Evolutionary conservation across 2,888 invertebrate species (phyloP), one percentile per base, ranked within the genome.

Genomic region (Leucoma salicis): DNA sequence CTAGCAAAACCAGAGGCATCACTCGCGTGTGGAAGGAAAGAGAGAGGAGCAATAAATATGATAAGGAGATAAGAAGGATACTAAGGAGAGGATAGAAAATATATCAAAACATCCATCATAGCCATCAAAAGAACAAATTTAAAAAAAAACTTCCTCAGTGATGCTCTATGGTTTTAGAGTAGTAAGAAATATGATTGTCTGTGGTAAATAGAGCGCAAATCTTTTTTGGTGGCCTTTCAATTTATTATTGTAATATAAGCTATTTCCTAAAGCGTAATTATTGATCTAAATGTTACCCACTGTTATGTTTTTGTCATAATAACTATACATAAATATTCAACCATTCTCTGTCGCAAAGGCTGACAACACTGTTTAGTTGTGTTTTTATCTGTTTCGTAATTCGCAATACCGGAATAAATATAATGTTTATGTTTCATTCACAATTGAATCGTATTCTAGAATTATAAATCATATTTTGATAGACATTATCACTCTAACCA

Each of bases 191-290:
- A 5, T 8, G 27, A 36, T 48, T 48, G 36, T 46, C 29, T 42
- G 13, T 5, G 28, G 4, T 11, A 48, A 52, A 49, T 48, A 33
- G 48, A 43, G 46, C 52, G 43, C 13, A 25, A 43, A 39, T 14
- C 16, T 15, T 32, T 29, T 29, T 29, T 29, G 38, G 12, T 35
- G 47, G 33, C 21, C 27, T 12, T 29, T 16, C 12, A 10, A 29
- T 48, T 34, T n/a, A n/a, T n/a, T n/a, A n/a, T n/a, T n/a, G n/a
- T n/a, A n/a, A n/a, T 1, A 12, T 14, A 13, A 25, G 16, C 14
- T n/a, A 36, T 42, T 51, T 52, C 52, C 52, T 43, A 25, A 31
- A 41, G 16, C 28, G 31, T 34, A 35, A 27, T 11, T 27, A 29
- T 29, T 25, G 25, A 10, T 25, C 11, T 31, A 7, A 34, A 18